Conservation (phyloP, 2,797 vertebrate genomes). For the Brotula barbata region DNA sequence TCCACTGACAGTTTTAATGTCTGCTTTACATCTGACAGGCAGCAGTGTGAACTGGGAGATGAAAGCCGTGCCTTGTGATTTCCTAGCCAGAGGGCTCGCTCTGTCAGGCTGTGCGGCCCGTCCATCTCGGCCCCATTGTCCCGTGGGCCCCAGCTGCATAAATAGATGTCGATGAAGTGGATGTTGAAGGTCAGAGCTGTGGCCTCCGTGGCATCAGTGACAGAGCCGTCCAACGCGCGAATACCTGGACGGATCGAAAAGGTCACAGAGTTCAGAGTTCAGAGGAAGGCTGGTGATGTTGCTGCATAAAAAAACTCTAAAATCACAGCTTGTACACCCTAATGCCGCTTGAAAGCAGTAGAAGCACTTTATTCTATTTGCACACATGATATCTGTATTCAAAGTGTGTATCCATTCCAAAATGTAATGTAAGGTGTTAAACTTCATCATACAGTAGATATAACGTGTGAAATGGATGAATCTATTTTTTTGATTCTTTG, state of each 20-base stretch:
- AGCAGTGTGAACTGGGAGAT: conserved; percentile 43
- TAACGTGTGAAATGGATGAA: too few relatives aligned
- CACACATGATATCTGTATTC: too few relatives aligned
- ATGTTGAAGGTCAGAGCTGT: conserved; percentile 74
- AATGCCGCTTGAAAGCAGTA: conserved; percentile 1
- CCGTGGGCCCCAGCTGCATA: conserved; percentile 70
- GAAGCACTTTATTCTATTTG: neutral
- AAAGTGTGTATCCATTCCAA: too few relatives aligned
- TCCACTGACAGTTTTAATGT: conserved; percentile 24
- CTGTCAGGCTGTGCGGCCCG: conserved; percentile 64
- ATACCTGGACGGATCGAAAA: conserved; percentile 61
- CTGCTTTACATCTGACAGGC: conserved; percentile 40
- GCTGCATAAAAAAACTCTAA: neutral
- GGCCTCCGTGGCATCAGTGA: conserved; percentile 75
- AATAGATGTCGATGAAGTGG: conserved; percentile 73
- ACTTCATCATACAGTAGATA: neutral
- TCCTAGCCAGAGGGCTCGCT: conserved; percentile 62
- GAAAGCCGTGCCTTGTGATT: conserved; percentile 62
- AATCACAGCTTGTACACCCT: neutral
- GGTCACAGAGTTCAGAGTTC: conserved; percentile 43
- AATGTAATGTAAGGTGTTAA: neutral
- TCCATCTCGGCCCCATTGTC: conserved; percentile 69
- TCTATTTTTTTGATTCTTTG: too few relatives aligned
- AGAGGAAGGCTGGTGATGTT: conserved; percentile 2
- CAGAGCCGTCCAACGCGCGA: conserved; percentile 59